These are phyloP conservation scores for Pristiophorus japonicus DNA, from an alignment of 2,113 vertebrate species.

Conservation along the genomic window DNA sequence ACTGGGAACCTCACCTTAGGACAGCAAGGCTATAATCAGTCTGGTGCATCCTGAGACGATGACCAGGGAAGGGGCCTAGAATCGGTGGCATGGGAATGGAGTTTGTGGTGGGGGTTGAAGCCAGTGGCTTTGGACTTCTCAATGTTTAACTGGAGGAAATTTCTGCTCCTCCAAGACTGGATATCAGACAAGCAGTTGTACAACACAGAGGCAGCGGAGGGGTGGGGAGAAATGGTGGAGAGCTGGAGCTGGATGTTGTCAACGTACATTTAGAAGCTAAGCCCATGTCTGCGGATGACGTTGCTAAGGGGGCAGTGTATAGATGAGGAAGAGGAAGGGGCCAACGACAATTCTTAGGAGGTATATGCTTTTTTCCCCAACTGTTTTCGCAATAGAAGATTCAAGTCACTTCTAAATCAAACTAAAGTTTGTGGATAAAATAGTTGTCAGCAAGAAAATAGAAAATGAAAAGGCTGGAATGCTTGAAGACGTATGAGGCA, in stretches of 20 bases:
- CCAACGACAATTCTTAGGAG: neutral
- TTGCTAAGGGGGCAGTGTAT: neutral
- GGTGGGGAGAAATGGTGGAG: neutral
- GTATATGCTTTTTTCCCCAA: too few species aligned
- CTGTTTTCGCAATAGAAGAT: neutral
- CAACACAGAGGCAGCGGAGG: neutral
- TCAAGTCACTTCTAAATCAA: neutral
- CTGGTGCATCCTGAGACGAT: too few species aligned
- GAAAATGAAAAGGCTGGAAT: neutral
- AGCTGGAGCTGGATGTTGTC: neutral
- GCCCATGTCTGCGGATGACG: neutral
- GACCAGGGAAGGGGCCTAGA: too few species aligned
- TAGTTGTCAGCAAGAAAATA: neutral
- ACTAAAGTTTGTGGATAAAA: neutral
- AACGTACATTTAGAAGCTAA: neutral
- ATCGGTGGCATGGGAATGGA: too few species aligned
- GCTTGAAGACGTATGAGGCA: neutral
- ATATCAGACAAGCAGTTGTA: neutral
- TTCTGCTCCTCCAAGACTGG: neutral
- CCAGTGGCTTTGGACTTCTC: neutral
- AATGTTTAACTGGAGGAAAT: neutral
- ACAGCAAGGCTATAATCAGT: too few species aligned
- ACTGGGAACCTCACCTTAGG: too few species aligned
- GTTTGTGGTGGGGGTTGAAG: neutral
- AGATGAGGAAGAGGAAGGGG: neutral